Evolutionary conservation across 30 jellyfish, hydroid and myxozoan genomes (phyloP).

Genomic region (Phacellophora camtschatica): DNA sequence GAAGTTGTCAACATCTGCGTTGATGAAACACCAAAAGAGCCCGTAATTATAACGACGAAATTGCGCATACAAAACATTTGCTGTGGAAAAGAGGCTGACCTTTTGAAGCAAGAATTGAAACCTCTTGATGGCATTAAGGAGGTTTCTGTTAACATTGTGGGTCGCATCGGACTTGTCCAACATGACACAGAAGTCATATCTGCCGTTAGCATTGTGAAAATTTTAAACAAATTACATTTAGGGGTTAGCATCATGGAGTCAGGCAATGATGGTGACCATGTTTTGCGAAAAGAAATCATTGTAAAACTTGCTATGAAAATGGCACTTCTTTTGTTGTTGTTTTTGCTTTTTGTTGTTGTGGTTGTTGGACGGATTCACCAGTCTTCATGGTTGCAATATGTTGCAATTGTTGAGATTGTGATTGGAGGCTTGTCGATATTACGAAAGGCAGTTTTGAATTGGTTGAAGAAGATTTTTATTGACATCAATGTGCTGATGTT

Average conservation of each 20-base stretch:
- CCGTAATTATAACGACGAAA: conserved; percentile 50
- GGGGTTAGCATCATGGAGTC: conserved; percentile 85
- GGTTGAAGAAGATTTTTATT: conserved; percentile 51
- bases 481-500: conserved; percentile 78
- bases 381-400: conserved; percentile 36
- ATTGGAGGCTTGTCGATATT: conserved; percentile 70
- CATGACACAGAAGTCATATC: conserved; percentile 54
- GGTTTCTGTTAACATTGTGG: conserved; percentile 74
- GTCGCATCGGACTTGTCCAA: conserved; percentile 72
- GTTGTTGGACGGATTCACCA: conserved; percentile 21
- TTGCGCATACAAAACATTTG: conserved; percentile 81
- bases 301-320: conserved; percentile 15
- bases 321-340: conserved; percentile 1
- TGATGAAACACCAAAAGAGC: neutral
- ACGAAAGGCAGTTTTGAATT: conserved; percentile 44
- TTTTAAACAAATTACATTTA: conserved; percentile 63
- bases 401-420: conserved; percentile 59
- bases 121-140: conserved; percentile 55
- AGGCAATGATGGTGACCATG: conserved; percentile 28
- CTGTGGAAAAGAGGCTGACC: conserved; percentile 88
- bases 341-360: conserved; percentile 41
- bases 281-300: conserved; percentile 1
- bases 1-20: neutral
- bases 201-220: conserved; percentile 38
- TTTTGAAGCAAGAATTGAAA: conserved; percentile 53